phyloP scores from a whole-genome alignment of 2,113 vertebrate species.

The Fukomys damarensis region DNA sequence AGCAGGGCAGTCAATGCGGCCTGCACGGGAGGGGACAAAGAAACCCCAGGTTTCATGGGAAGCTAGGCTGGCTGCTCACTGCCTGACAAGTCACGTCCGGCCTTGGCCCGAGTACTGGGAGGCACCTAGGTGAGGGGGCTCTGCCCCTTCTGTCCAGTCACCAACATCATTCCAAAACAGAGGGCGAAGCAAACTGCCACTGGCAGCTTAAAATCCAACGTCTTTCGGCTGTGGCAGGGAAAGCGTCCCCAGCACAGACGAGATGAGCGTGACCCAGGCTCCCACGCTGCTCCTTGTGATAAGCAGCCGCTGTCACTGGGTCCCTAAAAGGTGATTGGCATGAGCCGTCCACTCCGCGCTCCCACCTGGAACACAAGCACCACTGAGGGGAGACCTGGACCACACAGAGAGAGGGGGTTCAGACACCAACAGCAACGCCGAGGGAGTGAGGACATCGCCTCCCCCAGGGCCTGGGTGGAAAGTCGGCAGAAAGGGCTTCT shows the following conservation, averaged over 20 bases:
- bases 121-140: rapidly evolving
- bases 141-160: background rate
- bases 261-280: background rate
- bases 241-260: background rate
- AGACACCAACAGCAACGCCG: rapidly evolving
- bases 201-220: background rate
- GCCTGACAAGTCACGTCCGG: background rate
- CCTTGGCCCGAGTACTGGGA: too few relatives aligned
- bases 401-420: background rate
- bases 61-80: background rate
- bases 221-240: background rate
- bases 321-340: background rate
- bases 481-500: too few relatives aligned
- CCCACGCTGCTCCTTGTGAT: background rate
- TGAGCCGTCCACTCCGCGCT: background rate
- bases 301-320: background rate
- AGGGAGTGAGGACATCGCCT: background rate
- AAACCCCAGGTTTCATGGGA: rapidly evolving
- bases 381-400: background rate
- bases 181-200: background rate
- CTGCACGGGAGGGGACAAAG: rapidly evolving
- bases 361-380: background rate
- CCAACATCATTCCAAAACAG: background rate
- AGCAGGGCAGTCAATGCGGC: background rate
- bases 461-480: rapidly evolving